These are phyloP conservation scores for Sternarchorhynchus goeldii DNA, from an alignment of 2,797 vertebrate species.

Conservation along the genomic window DNA sequence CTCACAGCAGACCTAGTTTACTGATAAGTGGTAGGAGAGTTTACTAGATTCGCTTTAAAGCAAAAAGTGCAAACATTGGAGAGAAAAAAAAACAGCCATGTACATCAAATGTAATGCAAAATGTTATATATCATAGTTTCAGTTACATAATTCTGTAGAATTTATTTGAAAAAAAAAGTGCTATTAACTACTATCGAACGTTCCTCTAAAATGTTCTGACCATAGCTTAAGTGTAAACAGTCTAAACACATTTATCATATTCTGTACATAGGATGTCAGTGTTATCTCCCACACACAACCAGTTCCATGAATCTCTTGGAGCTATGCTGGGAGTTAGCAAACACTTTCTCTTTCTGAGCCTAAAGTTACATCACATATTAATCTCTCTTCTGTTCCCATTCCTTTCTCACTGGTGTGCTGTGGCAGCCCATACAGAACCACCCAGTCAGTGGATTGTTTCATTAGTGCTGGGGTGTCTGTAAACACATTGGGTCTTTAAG, in stretches of 20 bases:
- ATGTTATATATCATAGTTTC: no score
- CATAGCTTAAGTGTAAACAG: background rate
- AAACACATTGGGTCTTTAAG: slow-evolving; percentile 50
- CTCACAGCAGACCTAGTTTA: no score
- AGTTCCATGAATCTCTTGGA: background rate
- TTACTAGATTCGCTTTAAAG: no score
- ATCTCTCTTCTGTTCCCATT: slow-evolving; percentile 29
- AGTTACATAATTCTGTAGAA: no score
- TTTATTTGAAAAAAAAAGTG: no score
- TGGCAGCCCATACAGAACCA: slow-evolving; percentile 50
- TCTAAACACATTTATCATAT: slow-evolving; percentile 2
- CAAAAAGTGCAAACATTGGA: no score
- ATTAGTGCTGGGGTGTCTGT: slow-evolving; percentile 37
- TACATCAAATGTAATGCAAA: no score
- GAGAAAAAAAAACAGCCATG: no score
- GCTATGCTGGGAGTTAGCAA: background rate
- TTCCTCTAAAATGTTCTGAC: background rate
- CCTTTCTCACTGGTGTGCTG: slow-evolving; percentile 18
- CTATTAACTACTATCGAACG: no score
- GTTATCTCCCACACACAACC: background rate
- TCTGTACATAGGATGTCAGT: background rate
- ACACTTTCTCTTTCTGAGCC: slow-evolving; percentile 1
- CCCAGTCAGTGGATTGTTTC: slow-evolving; percentile 9
- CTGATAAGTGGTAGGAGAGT: no score
- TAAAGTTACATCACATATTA: slow-evolving; percentile 5